phyloP scores from a whole-genome alignment of 1,140 invertebrate genomes.

The Anadara kagoshimensis region DNA sequence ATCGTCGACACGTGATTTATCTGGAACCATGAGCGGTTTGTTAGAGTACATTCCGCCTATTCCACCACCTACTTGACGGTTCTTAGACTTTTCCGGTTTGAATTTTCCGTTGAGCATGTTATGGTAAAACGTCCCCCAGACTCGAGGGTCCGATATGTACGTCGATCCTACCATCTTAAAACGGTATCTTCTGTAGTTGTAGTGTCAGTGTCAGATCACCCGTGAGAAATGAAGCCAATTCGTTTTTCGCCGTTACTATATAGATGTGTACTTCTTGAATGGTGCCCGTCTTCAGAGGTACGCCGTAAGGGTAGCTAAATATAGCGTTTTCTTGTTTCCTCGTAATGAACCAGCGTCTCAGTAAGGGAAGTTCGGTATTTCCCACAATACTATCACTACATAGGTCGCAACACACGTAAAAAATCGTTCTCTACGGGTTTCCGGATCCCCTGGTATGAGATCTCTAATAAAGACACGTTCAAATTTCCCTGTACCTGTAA shows the following conservation, averaged over 20 bases:
- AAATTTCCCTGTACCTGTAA: not conserved
- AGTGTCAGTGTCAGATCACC: conserved; percentile 29
- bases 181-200: conserved; percentile 28
- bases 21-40: conserved; percentile 2
- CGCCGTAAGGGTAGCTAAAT: conserved; percentile 13
- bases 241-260: conserved; percentile 14
- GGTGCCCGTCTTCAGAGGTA: conserved; percentile 25
- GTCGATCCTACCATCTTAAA: conserved; percentile 8
- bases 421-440: not conserved
- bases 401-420: conserved; percentile 24
- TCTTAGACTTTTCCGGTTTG: not conserved
- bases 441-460: not conserved
- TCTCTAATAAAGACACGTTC: not conserved
- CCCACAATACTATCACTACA: conserved; percentile 21
- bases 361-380: conserved; percentile 4
- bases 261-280: conserved; percentile 26
- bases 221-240: conserved; percentile 17
- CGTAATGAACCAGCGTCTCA: not conserved
- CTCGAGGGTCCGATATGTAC: conserved; percentile 3
- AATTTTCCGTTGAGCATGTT: conserved; percentile 6
- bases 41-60: not conserved
- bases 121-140: conserved; percentile 14
- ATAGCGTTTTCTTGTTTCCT: not conserved
- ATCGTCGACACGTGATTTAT: not conserved
- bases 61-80: not conserved